phyloP scores from a whole-genome alignment of 2,113 vertebrate genomes.

The Galbula dea region DNA sequence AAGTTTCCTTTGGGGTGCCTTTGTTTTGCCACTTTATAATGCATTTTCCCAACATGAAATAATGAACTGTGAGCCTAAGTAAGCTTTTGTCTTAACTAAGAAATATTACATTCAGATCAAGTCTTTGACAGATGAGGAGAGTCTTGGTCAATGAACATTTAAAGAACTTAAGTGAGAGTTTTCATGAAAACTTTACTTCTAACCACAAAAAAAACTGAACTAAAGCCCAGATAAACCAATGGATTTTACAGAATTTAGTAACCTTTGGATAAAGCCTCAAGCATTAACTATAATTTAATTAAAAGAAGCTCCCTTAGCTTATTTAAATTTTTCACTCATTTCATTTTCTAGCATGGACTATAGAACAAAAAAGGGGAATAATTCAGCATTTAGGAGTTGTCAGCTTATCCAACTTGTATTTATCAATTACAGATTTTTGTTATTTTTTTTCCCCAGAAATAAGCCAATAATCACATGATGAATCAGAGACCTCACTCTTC shows the following conservation, averaged over 20 bases:
- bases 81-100: not conserved
- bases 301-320: not conserved
- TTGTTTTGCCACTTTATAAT: not conserved
- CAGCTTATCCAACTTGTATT: not conserved
- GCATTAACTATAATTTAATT: not conserved
- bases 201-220: not conserved
- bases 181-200: not conserved
- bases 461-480: not conserved
- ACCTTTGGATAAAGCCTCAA: not conserved
- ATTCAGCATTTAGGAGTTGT: not conserved
- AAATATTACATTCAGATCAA: not conserved
- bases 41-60: constrained; percentile 3
- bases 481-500: not conserved
- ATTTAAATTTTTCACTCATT: not conserved
- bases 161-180: not conserved
- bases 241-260: not conserved
- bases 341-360: not conserved
- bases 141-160: not conserved
- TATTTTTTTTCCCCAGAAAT: not conserved
- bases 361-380: not conserved
- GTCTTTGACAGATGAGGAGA: not conserved
- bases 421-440: not conserved
- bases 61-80: constrained; percentile 14
- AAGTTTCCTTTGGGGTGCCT: constrained; percentile 27
- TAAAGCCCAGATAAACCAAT: not conserved